Base-by-base conservation (phyloP, 1,140 invertebrate species). In the Tetramorium parvispinum region DNA sequence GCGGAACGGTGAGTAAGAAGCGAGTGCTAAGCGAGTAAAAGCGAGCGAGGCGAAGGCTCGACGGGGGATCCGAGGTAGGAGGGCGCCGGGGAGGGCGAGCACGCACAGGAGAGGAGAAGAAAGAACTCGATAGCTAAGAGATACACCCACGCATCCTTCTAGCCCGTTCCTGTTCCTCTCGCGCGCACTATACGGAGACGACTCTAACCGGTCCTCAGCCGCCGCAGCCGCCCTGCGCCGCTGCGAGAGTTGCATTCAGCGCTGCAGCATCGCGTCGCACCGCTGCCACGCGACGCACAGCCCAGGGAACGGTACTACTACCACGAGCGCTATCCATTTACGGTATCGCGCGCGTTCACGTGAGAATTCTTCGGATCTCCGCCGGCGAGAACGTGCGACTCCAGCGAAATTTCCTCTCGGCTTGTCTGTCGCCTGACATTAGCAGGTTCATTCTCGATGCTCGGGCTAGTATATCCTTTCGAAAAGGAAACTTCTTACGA, bases 131-230 rank as follows among this genome's bases (percentile, higher is more conserved):
- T 91, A 90, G 89, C 86, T 90, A 82, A 90, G 89, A 91, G 85
- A 88, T 90, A 88, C 89, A 79, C 89, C 89, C 89, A 91, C 89
- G 86, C 86, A 59, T 78, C 70, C 85, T 87, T 61, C 61, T 89
- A 88, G 88, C 88, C 78, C 87, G 86, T 85, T 89, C 88, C 55
- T 59, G 55, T 59, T 49, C 61, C 55, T 78, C 71, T 51, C 40
- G 70, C 71, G 81, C 79, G 81, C 79, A 79, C 68, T 85, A 61
- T 77, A 71, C 21, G 81, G 86, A 88, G 86, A 91, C 81, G 89
- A 91, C 81, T 77, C 89, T 79, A 91, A 91, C 89, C 89, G 89
- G 89, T 91, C 89, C 85, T 91, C 87, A n/a, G 86, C 73, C 75
- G 86, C 78, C 82, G 87, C 49, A 37, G 32, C 63, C 68, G 63